Base-by-base conservation (phyloP, 2,888 invertebrate species). In the Agrotis ipsilon region DNA sequence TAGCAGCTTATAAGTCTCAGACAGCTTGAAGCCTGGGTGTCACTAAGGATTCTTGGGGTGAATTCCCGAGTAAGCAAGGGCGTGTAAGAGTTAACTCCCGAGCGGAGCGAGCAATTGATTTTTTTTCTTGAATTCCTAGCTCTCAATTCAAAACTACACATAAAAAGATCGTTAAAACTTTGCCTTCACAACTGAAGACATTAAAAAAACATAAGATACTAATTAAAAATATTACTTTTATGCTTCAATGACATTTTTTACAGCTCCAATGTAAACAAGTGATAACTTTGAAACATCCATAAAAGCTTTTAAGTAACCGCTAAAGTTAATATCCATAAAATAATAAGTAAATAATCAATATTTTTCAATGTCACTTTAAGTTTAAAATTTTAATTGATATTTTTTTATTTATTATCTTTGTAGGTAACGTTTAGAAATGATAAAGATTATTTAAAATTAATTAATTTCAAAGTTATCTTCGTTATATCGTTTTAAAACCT, bases 61-160 rank as follows among this genome's bases (percentile, higher is more conserved):
- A 39, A 39, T 39, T 39, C 11, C 11, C 9, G 39, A 39, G 11
- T 11, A 39, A 39, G 39, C 9, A 11, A 32, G 32, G 32, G 32
- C 32, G 7, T 39, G 9, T 1, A 39, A 39, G 11, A 39, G 39
- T 39, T 39, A 11, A 39, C 39, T 39, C 39, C 39, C 39, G 39
- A 11, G 39, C 39, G 1, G 39, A 39, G 39, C 39, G 11, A 39
- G 39, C 39, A 11, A 39, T 11, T 39, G 32, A 32, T 39, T 48
- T 27, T 18, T 51, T 1, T 48, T 48, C 24, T 54, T 24, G 76
- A 68, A 55, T 75, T 68, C 73, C 76, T 73, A 75, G 73, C 19
- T 13, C 73, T 60, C 9, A 45, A 59, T 67, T 18, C 57, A 65
- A 74, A 74, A 63, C n/a, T 54, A 16, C 19, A 14, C 9, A 19